Conservation (phyloP, 2,113 vertebrate species). For the Paradoxurus hermaphroditus region DNA sequence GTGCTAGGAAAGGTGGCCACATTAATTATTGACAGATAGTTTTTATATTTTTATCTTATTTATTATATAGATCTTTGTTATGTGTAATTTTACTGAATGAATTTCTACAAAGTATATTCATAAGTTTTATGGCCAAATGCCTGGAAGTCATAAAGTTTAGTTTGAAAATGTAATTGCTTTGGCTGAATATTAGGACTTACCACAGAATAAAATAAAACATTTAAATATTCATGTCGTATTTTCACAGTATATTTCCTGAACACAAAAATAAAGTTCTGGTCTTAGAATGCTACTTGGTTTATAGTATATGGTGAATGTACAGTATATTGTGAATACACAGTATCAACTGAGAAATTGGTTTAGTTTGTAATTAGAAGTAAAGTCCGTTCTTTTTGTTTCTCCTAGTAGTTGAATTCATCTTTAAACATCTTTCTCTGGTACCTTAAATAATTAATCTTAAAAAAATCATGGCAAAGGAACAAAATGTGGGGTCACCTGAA, state of each 20-base stretch:
- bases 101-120: conserved; percentile 41
- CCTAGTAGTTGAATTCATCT: conserved; percentile 21
- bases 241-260: conserved; percentile 43
- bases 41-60: conserved; percentile 48
- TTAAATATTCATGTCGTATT: conserved; percentile 53
- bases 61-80: background rate
- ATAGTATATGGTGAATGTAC: background rate
- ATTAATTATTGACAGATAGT: background rate
- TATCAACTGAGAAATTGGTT: background rate
- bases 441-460: conserved; percentile 2
- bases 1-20: background rate
- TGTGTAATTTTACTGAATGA: conserved; percentile 11
- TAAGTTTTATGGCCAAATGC: conserved; percentile 25
- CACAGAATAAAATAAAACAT: conserved; percentile 35
- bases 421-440: conserved; percentile 11
- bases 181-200: background rate
- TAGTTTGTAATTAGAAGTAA: conserved; percentile 42
- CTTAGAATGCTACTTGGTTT: conserved; percentile 28
- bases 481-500: background rate
- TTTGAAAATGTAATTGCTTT: conserved; percentile 34
- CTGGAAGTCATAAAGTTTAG: conserved; percentile 32
- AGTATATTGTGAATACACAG: background rate
- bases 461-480: background rate
- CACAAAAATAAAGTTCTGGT: conserved; percentile 12
- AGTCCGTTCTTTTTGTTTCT: background rate